Percentiles rank a stretch among this genome's conserved stretches.
phyloP scores from a whole-genome alignment of 2,888 invertebrate genomes.

The Exocentrus adspersus region DNA sequence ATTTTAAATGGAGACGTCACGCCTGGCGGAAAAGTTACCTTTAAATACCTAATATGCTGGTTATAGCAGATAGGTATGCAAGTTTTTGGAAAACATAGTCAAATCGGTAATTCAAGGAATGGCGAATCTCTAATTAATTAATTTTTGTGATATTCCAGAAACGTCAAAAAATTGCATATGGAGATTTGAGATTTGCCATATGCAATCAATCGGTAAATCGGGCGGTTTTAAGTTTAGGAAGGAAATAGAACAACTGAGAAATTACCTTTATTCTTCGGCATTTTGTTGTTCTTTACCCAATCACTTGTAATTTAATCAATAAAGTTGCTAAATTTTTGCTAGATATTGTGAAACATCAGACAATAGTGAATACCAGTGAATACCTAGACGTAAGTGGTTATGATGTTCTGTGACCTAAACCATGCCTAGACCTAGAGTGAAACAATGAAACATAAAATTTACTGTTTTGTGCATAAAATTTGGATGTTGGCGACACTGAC shows the following conservation, averaged over 20 bases:
- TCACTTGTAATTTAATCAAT: constrained; percentile 38
- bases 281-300: constrained; percentile 51
- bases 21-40: not conserved
- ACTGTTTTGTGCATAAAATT: no score
- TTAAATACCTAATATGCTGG: no score
- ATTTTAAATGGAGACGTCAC: constrained; percentile 10
- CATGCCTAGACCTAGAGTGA: no score
- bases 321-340: constrained; percentile 37
- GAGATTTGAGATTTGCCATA: constrained; percentile 33
- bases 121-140: constrained; percentile 5
- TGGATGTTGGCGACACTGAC: no score
- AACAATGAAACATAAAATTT: no score
- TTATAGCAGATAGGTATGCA: no score
- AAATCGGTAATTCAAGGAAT: not conserved
- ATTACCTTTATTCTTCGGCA: constrained; percentile 72
- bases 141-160: constrained; percentile 17
- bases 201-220: constrained; percentile 34
- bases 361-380: no score
- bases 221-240: not conserved
- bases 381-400: no score
- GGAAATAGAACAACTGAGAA: constrained; percentile 23
- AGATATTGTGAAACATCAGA: constrained; percentile 34
- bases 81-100: no score
- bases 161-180: constrained; percentile 38
- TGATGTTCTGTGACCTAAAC: no score